Evolutionary conservation across 2,113 vertebrate genomes (phyloP).

Genomic region (Coptodon rendalli): DNA sequence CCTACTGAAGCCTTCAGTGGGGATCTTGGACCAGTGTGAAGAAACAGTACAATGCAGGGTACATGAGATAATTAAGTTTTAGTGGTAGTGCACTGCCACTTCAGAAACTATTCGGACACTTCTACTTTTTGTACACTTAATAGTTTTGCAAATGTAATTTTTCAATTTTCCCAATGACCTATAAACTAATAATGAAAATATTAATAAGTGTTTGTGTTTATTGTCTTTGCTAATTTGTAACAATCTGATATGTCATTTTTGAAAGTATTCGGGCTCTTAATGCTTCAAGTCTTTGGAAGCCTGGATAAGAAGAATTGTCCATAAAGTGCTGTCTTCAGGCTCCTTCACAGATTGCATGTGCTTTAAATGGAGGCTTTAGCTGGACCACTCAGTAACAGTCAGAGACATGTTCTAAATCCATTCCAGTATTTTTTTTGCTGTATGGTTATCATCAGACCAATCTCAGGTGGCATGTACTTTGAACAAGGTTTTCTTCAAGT

Average conservation of each 20-base stretch:
- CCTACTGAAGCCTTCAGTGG: background rate
- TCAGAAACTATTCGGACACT: background rate
- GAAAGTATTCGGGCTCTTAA: background rate
- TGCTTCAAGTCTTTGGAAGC: background rate
- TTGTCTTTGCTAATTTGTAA: background rate
- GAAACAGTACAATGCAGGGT: background rate
- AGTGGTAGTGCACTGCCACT: background rate
- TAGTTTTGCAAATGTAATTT: background rate
- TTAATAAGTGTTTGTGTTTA: background rate
- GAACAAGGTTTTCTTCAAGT: background rate
- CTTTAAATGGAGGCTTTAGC: background rate
- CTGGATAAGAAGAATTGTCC: background rate
- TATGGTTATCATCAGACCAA: background rate
- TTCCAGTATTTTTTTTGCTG: background rate
- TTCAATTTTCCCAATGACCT: background rate
- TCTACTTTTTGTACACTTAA: background rate
- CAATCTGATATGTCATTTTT: background rate
- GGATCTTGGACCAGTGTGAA: slow-evolving; percentile 18
- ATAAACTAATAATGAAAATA: background rate
- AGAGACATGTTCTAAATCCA: background rate
- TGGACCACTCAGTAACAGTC: background rate
- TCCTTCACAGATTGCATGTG: background rate
- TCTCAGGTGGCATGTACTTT: background rate
- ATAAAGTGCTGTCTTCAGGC: background rate
- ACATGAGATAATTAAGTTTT: background rate